These are phyloP conservation scores for Melanophora roralis DNA, from an alignment of 2,888 invertebrate species.

Conservation along the genomic window DNA sequence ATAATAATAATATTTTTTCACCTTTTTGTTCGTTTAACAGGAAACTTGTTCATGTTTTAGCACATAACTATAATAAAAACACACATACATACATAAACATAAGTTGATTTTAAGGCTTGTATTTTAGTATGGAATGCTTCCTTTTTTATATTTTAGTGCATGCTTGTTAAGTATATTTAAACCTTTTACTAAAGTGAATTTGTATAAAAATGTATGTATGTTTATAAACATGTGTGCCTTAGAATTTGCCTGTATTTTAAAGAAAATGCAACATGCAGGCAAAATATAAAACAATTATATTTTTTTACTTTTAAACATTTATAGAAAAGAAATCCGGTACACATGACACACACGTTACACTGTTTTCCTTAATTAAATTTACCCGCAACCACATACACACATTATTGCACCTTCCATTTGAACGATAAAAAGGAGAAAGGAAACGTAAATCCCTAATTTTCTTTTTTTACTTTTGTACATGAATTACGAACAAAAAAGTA, in stretches of 20 bases:
- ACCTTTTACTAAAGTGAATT: background rate
- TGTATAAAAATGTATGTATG: background rate
- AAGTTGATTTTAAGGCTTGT: too few relatives aligned
- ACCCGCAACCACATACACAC: background rate
- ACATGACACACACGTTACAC: background rate
- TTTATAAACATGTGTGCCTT: background rate
- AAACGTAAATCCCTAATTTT: constrained; percentile 53
- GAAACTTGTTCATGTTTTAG: constrained; percentile 58
- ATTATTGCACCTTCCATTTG: constrained; percentile 26
- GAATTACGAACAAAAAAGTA: constrained; percentile 26
- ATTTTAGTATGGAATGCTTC: constrained; percentile 12
- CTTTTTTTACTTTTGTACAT: constrained; percentile 52
- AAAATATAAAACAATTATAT: background rate
- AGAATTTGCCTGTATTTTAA: background rate
- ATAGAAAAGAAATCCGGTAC: constrained; percentile 9
- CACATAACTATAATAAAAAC: constrained; percentile 26
- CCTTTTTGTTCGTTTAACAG: constrained; percentile 40
- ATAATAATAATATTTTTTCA: background rate
- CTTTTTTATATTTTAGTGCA: constrained; percentile 16
- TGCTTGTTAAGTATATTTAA: constrained; percentile 18
- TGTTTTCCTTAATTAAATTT: background rate
- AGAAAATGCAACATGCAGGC: constrained; percentile 47
- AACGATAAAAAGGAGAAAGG: background rate
- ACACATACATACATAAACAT: background rate
- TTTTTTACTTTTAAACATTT: constrained; percentile 44